Evolutionary conservation across 1,140 invertebrate genomes (phyloP), one percentile per base, ranked within the genome.

Genomic region (Galendromus occidentalis): DNA sequence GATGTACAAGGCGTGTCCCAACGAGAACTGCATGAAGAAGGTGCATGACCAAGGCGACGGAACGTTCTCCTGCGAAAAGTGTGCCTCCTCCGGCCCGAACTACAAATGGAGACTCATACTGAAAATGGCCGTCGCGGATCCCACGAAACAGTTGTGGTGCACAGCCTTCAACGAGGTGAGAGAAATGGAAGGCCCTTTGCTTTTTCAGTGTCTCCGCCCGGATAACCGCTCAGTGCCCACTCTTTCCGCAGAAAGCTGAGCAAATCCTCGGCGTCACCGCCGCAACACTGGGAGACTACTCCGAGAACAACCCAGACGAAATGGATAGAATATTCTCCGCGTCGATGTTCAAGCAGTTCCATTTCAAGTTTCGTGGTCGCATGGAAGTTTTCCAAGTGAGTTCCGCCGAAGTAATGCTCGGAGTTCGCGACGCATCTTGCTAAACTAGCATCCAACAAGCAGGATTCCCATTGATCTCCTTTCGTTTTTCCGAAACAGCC

Each of bases 61-160:
- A 7, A 79, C 85, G 69, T 98, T 84, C 74, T 80, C 89, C 67
- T 98, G 95, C 75, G 94, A 98, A 74, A 96, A 96, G 75, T 98
- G 94, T 75, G 82, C 85, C 68, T 79, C 82, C 51, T 14, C 51
- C 51, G 88, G 82, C 73, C 83, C 85, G 0, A 85, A 86, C 69
- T 97, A 85, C 73, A 89, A 87, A 70, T 92, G 89, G 77, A 80
- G 91, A 47, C 75, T 95, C 67, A 79, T 97, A 51, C 74, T 87
- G 17, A 81, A 77, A 22, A 59, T 59, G 25, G 51, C 33, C 1
- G 51, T 59, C 25, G 25, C 51, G 33, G 51, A 59, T 59, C 25
- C 51, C 1, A 59, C 51, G 25, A 59, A 25, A 22, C 51, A 59
- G 51, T 59, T 33, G 14, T 59, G 51, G 51, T 25, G 25, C 33